Evolutionary conservation across 2,113 vertebrate species (phyloP).

Genomic region (Zosterops japonicus): DNA sequence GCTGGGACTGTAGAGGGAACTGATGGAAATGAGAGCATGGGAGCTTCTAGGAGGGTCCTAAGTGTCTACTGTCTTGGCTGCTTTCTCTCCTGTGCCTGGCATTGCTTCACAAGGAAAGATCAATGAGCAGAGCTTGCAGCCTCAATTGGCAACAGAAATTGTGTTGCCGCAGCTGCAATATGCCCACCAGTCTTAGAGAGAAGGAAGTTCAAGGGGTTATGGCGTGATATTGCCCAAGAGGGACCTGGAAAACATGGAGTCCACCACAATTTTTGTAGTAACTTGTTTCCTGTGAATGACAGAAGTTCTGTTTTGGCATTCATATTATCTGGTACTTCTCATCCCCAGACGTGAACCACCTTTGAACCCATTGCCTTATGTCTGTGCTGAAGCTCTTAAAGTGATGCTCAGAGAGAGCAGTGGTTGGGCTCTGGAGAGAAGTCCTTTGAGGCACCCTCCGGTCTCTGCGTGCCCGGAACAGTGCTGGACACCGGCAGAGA

Average conservation of each 20-base stretch:
- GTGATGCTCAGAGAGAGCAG: neutral
- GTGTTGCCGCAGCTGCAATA: neutral
- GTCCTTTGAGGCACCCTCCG: neutral
- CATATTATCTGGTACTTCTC: neutral
- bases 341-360: neutral
- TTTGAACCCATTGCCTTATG: neutral
- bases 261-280: neutral
- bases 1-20: neutral
- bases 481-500: neutral
- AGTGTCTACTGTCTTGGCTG: neutral
- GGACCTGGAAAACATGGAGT: neutral
- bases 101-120: neutral
- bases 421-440: neutral
- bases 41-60: neutral
- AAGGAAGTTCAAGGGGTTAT: neutral
- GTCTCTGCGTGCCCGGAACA: accelerated
- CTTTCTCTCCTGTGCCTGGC: neutral
- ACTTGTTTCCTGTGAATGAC: neutral
- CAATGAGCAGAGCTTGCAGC: neutral
- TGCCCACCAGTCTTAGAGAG: neutral
- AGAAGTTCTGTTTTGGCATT: neutral
- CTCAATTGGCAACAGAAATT: neutral
- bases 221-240: neutral
- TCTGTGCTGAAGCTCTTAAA: neutral
- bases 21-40: neutral